Base-by-base conservation (phyloP, 1,140 invertebrate species). In the Lamellibrachia luymesi region DNA sequence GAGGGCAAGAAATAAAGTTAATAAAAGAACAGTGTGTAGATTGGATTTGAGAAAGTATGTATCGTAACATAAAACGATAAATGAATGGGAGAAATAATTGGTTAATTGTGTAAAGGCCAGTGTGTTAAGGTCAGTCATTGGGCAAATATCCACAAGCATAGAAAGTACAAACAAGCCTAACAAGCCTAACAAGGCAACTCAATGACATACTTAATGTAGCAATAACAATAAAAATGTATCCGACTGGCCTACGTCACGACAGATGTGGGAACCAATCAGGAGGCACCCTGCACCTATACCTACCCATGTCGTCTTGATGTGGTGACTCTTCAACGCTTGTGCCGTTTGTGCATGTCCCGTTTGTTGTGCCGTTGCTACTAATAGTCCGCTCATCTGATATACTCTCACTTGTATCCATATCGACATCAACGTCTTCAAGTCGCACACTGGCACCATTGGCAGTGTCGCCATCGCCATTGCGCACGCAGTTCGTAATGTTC, bases 311-410 rank as follows among this genome's bases (percentile, higher is more conserved):
- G 93, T 95, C 95, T 64, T 93, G 92, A 27, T 93, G 38, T 92
- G 94, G 94, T 56, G 95, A 95, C 93, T 91, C 94, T 93, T 94
- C 94, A 90, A 95, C 94, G 93, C 95, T 96, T 95, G 97, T 97
- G 92, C 97, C 97, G 96, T 98, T 96, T 93, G 95, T 94, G 93
- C 94, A 95, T n/a, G 94, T 91, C 93, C 94, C 95, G 92, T 98
- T 95, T 97, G 97, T 95, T 97, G 97, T 93, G 97, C 97, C 95
- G 97, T 95, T 97, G 94, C 96, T 96, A 93, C 94, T 93, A 90
- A 94, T 94, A 51, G 51, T 38, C 92, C 27, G 92, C 17, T 50
- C 52, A 22, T 80, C 64, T 22, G 64, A 80, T 80, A 80, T 80
- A 51, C 50, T 64, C 38, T 93, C 95, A 64, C 95, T 95, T 50